phyloP scores from a whole-genome alignment of 2,113 vertebrate species.

The Heliornis fulica region DNA sequence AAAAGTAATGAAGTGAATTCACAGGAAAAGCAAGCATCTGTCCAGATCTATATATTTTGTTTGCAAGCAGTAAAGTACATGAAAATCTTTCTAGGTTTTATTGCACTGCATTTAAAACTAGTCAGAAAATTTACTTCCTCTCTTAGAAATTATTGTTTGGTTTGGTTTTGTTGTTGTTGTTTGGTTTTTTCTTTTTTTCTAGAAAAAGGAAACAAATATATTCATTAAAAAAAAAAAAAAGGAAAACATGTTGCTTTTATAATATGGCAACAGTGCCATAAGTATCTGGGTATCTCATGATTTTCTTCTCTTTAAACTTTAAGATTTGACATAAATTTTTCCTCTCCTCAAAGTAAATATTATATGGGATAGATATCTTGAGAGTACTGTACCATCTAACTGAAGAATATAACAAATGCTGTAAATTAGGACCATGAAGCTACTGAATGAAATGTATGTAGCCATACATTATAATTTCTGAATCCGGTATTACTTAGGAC shows the following conservation, averaged over 20 bases:
- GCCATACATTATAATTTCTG: fast-evolving
- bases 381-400: fast-evolving
- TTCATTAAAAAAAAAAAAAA: background rate
- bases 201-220: background rate
- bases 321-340: background rate
- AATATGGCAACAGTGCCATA: fast-evolving
- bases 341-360: background rate
- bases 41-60: background rate
- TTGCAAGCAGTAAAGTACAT: background rate
- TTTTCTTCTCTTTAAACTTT: background rate
- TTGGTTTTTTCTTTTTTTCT: no score
- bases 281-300: fast-evolving
- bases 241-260: background rate
- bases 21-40: background rate
- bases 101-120: background rate
- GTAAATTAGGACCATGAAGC: background rate
- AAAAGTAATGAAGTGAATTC: background rate
- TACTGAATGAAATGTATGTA: background rate
- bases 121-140: background rate
- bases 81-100: background rate
- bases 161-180: no score
- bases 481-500: background rate
- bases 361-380: background rate
- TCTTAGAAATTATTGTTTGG: background rate
- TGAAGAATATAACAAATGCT: background rate